A percentile compares a stretch with the other conserved stretches of the same genome.
Conservation (phyloP, 2,113 vertebrate species). For the Callocephalon fimbriatum region DNA sequence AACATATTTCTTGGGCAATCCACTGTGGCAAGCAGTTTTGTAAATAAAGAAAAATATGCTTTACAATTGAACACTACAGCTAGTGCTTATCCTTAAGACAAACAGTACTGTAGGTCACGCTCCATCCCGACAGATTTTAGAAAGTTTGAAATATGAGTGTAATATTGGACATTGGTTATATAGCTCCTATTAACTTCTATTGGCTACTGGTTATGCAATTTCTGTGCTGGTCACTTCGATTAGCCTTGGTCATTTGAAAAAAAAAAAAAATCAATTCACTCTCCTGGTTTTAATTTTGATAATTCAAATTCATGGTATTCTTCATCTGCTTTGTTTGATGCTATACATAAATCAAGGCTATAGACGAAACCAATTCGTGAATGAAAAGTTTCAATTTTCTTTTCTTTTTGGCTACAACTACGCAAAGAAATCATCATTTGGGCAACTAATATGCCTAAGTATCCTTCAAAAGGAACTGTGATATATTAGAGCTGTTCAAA, state of each 20-base stretch:
- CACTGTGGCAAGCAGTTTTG: neutral
- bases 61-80: neutral
- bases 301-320: slow-evolving; percentile 47
- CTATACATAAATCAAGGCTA: slow-evolving; percentile 68
- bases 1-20: neutral
- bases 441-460: slow-evolving; percentile 82
- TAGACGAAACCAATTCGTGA: slow-evolving; percentile 56
- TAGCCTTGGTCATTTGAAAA: slow-evolving; percentile 29
- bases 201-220: slow-evolving; percentile 43
- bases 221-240: slow-evolving; percentile 52
- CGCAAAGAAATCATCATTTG: slow-evolving; percentile 77
- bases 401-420: slow-evolving; percentile 69
- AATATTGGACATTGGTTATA: slow-evolving; percentile 11
- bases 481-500: slow-evolving; percentile 78
- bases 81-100: neutral
- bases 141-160: slow-evolving; percentile 17
- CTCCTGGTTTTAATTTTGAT: slow-evolving; percentile 68
- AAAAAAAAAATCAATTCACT: slow-evolving; percentile 65
- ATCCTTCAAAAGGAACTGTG: slow-evolving; percentile 73
- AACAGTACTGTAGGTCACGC: neutral
- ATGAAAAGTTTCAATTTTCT: slow-evolving; percentile 69
- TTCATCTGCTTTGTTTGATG: slow-evolving; percentile 68
- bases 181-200: neutral
- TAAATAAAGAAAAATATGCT: neutral
- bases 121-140: neutral